Conservation (phyloP, 2,113 vertebrate species). For the Phalacrocorax pelagicus region DNA sequence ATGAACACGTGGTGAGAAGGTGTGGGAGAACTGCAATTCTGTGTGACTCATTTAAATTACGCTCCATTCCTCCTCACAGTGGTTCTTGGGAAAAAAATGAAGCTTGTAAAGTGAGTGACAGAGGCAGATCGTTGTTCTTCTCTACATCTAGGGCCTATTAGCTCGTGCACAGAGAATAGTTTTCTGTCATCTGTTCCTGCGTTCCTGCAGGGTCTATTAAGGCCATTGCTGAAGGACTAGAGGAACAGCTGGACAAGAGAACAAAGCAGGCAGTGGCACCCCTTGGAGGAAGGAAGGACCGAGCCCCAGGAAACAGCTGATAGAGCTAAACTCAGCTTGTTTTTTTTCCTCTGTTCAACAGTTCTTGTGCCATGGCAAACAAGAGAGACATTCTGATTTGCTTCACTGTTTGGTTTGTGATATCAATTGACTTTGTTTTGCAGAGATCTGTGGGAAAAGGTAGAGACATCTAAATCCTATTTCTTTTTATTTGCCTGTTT, state of each 20-base stretch:
- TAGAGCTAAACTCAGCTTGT: slow-evolving; percentile 81
- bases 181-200: slow-evolving; percentile 58
- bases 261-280: slow-evolving; percentile 80
- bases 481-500: neutral
- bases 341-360: slow-evolving; percentile 77
- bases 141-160: neutral
- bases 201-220: slow-evolving; percentile 76
- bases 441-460: slow-evolving; percentile 69
- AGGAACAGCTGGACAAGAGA: slow-evolving; percentile 77
- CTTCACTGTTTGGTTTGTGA: slow-evolving; percentile 77
- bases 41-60: neutral
- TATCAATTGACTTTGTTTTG: slow-evolving; percentile 68
- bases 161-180: neutral
- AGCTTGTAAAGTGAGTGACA: neutral
- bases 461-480: slow-evolving; percentile 8
- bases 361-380: slow-evolving; percentile 85
- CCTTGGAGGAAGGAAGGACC: slow-evolving; percentile 78
- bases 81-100: neutral
- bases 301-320: slow-evolving; percentile 80
- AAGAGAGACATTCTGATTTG: slow-evolving; percentile 77
- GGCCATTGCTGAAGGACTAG: slow-evolving; percentile 74
- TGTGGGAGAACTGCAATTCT: neutral
- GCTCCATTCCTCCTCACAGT: neutral
- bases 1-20: neutral
- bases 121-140: neutral